Conservation (phyloP, 1,140 invertebrate genomes). For the Drosophila neocordata region DNA sequence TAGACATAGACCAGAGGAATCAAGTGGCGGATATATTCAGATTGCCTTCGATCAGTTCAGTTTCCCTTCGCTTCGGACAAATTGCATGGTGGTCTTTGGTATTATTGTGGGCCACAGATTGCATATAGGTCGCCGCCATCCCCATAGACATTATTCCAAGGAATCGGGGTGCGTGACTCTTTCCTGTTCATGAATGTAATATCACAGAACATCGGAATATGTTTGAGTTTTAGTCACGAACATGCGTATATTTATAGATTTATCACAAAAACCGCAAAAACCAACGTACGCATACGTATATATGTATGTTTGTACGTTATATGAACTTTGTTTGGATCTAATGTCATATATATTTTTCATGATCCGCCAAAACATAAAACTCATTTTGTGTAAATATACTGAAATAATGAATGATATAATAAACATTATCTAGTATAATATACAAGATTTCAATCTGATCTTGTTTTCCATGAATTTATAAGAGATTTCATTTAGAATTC, state of each 20-base stretch:
- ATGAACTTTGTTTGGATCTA: neutral
- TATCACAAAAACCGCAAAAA: conserved; percentile 38
- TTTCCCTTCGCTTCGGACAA: too few species aligned
- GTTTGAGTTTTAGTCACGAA: conserved; percentile 58
- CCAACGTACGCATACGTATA: conserved; percentile 5
- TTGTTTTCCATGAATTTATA: too few species aligned
- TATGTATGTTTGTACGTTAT: neutral
- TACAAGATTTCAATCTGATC: too few species aligned
- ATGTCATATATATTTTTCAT: neutral
- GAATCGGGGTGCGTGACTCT: conserved; percentile 61
- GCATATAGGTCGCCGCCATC: conserved; percentile 21
- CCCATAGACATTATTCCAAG: conserved; percentile 39
- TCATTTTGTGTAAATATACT: neutral
- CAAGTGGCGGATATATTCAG: neutral
- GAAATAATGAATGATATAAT: neutral
- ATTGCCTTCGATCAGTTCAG: too few species aligned
- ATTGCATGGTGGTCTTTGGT: conserved; percentile 44
- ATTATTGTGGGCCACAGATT: conserved; percentile 21
- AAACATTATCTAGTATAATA: neutral
- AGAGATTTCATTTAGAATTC: too few species aligned
- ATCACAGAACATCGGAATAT: conserved; percentile 31
- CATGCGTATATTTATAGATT: conserved; percentile 54
- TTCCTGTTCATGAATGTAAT: conserved; percentile 43
- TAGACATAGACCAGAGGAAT: conserved; percentile 1
- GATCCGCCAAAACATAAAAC: neutral